Evolutionary conservation across 2,888 invertebrate genomes (phyloP).

Genomic region (Metopia argyrocephala): DNA sequence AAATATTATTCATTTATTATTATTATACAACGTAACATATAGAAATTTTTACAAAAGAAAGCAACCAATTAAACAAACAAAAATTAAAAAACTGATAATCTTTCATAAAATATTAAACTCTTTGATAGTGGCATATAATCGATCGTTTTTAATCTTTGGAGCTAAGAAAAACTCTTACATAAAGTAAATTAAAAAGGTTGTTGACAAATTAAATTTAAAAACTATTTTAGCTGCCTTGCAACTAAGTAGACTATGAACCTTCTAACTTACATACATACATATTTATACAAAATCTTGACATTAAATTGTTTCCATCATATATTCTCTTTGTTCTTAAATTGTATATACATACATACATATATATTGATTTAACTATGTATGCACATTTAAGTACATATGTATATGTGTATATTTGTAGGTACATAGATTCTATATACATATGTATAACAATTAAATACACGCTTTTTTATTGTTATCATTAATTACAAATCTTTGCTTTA

Average conservation of each 20-base stretch:
- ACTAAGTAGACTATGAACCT: constrained; percentile 5
- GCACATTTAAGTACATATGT: too few relatives aligned
- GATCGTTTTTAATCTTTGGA: not conserved
- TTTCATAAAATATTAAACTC: too few relatives aligned
- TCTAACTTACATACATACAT: not conserved
- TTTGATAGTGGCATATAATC: too few relatives aligned
- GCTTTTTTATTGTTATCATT: constrained; percentile 34
- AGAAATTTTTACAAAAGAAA: too few relatives aligned
- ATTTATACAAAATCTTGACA: not conserved
- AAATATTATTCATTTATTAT: too few relatives aligned
- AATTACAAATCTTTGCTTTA: constrained; percentile 10
- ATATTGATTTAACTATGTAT: too few relatives aligned
- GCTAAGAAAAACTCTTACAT: not conserved
- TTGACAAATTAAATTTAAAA: constrained; percentile 3
- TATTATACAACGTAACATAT: too few relatives aligned
- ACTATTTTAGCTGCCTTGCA: not conserved
- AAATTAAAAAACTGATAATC: too few relatives aligned
- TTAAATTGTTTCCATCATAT: not conserved
- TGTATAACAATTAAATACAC: not conserved
- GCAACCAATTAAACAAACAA: too few relatives aligned
- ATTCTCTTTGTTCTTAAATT: not conserved
- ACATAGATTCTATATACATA: too few relatives aligned
- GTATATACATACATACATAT: too few relatives aligned
- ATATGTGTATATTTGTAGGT: too few relatives aligned
- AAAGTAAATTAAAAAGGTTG: not conserved